Base-by-base conservation (phyloP, 2,888 invertebrate genomes). In the Nemotelus pantherinus region DNA sequence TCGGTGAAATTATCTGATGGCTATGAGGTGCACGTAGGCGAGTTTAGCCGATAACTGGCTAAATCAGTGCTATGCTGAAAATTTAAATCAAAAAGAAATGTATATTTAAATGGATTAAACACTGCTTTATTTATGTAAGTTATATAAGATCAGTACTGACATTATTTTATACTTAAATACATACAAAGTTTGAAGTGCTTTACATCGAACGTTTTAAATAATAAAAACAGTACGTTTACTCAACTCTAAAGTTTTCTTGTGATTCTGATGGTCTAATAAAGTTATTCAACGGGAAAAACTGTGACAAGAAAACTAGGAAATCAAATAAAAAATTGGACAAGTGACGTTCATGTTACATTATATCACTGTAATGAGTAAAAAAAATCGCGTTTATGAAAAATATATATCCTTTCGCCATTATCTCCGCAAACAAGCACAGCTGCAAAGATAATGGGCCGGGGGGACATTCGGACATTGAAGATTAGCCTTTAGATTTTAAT, bases 311-410 rank as follows among this genome's bases (percentile, higher is more conserved):
- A 4, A 67, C 50, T 75, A 77, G 76, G 71, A 76, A 79, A 79
- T 77, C 45, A 78, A 48, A 60, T 77, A 57, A 80, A 39, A 77
- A 80, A 65, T 44, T 65, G 65, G 65, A 65, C 65, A 65, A 65
- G 44, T 45, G 65, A 67, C 9, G 65, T 9, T 65, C 65, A 45
- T 65, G 45, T 65, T 45, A 45, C 65, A 65, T 67, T 39, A 47
- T 70, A 70, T 70, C 70, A 70, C 70, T 41, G 5, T 67, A 47
- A 60, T 60, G 60, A 60, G 41, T 25, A 3, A 60, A 41, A 25
- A 60, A 60, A 60, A 60, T 39, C 43, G 41, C 60, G 7, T 60
- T 60, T 41, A 25, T 41, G 60, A 39, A 41, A 60, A 60, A 60
- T 25, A 60, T 60, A 60, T 39, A 60, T 7, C 41, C 60, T 70